A percentile compares a stretch with the other conserved stretches of the same genome.
These are phyloP conservation scores for Enteromius viviparus DNA, from an alignment of 2,797 vertebrate species.

Conservation along the genomic window DNA sequence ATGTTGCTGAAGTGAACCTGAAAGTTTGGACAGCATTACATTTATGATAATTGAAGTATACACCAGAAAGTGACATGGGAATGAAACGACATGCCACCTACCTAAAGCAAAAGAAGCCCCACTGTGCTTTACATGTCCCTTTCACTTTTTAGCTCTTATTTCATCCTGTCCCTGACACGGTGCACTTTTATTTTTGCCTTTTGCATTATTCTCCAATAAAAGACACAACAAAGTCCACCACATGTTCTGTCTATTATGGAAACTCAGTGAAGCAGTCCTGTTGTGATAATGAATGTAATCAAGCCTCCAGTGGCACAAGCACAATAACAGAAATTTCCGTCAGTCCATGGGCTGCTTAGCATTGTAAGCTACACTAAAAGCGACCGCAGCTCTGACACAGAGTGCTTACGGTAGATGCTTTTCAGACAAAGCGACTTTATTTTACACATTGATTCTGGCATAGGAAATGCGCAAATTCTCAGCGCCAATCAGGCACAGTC, in stretches of 20 bases:
- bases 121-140: conserved; percentile 62
- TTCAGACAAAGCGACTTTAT: conserved; percentile 5
- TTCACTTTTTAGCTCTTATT: conserved; percentile 54
- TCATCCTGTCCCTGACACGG: conserved; percentile 61
- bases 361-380: conserved; percentile 49
- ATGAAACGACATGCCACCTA: conserved; percentile 64
- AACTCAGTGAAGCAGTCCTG: conserved; percentile 60
- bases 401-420: conserved; percentile 7
- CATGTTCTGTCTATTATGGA: conserved; percentile 67
- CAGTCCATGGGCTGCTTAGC: conserved; percentile 42
- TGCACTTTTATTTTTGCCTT: conserved; percentile 51
- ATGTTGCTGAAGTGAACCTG: neutral
- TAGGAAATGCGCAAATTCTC: conserved; percentile 18
- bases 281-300: conserved; percentile 71
- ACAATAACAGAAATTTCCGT: conserved; percentile 58
- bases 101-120: conserved; percentile 69
- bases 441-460: conserved; percentile 14
- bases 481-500: neutral
- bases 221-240: conserved; percentile 67
- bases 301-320: conserved; percentile 60
- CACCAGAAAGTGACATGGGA: conserved; percentile 46
- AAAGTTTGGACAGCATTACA: neutral
- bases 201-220: conserved; percentile 67
- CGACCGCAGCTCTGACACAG: conserved; percentile 18
- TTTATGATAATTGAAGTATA: conserved; percentile 19